Base-by-base conservation (phyloP, 2,888 invertebrate species). In the Himalopsyche japonica region DNA sequence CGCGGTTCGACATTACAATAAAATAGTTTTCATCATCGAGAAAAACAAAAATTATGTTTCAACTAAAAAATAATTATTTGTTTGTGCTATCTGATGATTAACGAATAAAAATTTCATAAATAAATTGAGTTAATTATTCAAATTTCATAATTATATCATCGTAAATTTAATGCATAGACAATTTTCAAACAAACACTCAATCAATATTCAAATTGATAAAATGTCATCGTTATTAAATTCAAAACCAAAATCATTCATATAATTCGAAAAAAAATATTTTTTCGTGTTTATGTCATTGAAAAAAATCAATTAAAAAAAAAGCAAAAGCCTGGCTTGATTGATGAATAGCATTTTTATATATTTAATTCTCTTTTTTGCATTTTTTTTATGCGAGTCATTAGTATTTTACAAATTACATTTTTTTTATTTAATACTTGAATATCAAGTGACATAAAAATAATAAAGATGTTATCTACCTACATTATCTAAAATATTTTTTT, bases 41-140 rank as follows among this genome's bases (percentile, higher is more conserved):
- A 27, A 82, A 82, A 82, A 79, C 79, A 79, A 78, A n/a, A 82
- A 64, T 37, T 79, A 34, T 70, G 57, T 47, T 82, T 20, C 48
- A 32, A 32, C 43, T 76, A 15, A 57, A 57, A 82, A 82, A 76
- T 82, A 82, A 37, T 27, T 80, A 85, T 85, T 85, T 85, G 82
- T 82, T 85, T 85, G 70, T 47, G 47, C 49, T 82, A 82, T 85
- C 85, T 76, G 30, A 80, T 82, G 77, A 85, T 85, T 81, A 81
- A 32, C 76, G 79, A 85, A 83, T 82, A 78, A 81, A 81, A 80
- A 70, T 83, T 81, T 37, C 79, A 76, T 76, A 80, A 64, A 79
- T 57, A 15, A 82, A 79, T 79, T 79, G 57, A 27, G 32, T 49
- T 48, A n/a, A 82, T 82, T 79, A 64, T 82, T 82, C 64, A 64